A percentile compares a stretch with the other conserved stretches of the same genome.
phyloP scores from a whole-genome alignment of 1,140 invertebrate genomes.

The Drosophila navojoa region DNA sequence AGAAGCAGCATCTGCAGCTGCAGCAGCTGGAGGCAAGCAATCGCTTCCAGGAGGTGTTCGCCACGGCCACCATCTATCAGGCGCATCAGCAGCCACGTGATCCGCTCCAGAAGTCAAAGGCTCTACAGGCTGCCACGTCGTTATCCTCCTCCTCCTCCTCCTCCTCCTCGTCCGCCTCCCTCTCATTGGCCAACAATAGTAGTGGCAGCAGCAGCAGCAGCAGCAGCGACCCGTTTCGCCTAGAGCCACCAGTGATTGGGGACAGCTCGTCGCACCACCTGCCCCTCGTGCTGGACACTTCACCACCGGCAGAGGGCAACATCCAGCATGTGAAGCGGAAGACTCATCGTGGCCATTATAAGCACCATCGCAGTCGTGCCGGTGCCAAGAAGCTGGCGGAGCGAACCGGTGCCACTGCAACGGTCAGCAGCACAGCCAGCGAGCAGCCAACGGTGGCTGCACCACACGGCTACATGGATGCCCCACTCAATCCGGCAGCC shows the following conservation, averaged over 20 bases:
- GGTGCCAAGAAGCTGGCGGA: slow-evolving; percentile 44
- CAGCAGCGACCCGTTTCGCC: slow-evolving; percentile 11
- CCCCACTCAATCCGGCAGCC: slow-evolving; percentile 68
- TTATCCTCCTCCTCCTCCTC: neutral
- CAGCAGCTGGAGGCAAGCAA: slow-evolving; percentile 78
- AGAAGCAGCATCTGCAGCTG: slow-evolving; percentile 77
- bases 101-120: slow-evolving; percentile 53
- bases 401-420: neutral
- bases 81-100: slow-evolving; percentile 67
- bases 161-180: neutral
- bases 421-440: neutral
- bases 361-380: slow-evolving; percentile 59
- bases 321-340: slow-evolving; percentile 65
- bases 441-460: slow-evolving; percentile 42
- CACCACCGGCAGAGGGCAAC: slow-evolving; percentile 54
- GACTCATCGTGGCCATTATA: slow-evolving; percentile 73
- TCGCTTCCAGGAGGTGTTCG: slow-evolving; percentile 79
- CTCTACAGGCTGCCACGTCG: neutral
- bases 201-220: slow-evolving; percentile 1
- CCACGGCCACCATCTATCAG: slow-evolving; percentile 80
- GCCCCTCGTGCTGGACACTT: slow-evolving; percentile 63
- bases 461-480: slow-evolving; percentile 69
- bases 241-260: slow-evolving; percentile 26
- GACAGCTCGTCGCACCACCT: slow-evolving; percentile 41
- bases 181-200: slow-evolving; percentile 14